phyloP scores from a whole-genome alignment of 2,113 vertebrate species.

The Lasiurus borealis region DNA sequence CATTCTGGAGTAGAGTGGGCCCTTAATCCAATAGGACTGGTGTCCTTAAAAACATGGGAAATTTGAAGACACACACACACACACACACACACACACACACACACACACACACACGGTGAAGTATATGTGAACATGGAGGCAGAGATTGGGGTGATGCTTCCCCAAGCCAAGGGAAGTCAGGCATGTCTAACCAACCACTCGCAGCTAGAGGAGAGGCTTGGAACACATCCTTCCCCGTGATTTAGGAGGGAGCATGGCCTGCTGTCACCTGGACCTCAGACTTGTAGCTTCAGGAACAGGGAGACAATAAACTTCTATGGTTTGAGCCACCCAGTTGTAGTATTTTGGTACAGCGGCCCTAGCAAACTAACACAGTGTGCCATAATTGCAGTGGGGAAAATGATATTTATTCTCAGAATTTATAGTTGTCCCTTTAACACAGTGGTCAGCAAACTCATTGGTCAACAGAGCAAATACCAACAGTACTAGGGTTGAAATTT shows the following conservation, averaged over 20 bases:
- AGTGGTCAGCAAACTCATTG: no score
- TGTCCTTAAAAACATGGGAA: not conserved
- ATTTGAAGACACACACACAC: not conserved
- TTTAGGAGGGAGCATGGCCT: not conserved
- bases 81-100: not conserved
- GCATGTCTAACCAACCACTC: no score
- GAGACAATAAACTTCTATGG: not conserved
- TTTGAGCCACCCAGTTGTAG: not conserved
- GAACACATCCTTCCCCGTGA: fast-evolving
- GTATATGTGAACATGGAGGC: not conserved
- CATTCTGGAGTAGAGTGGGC: not conserved
- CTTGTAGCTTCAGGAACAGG: not conserved
- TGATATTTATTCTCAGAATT: not conserved
- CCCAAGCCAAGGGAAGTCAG: not conserved
- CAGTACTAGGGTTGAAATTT: no score
- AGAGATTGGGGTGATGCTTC: not conserved
- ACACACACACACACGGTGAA: not conserved
- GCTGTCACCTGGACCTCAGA: not conserved
- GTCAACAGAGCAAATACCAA: no score
- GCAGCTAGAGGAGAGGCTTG: no score
- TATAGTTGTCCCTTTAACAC: not conserved
- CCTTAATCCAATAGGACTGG: not conserved
- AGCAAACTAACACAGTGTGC: not conserved
- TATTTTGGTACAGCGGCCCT: not conserved
- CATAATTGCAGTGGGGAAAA: not conserved